Evolutionary conservation across 1,140 invertebrate genomes (phyloP), one percentile per base, ranked within the genome.

Genomic region (Drosophila guanche): DNA sequence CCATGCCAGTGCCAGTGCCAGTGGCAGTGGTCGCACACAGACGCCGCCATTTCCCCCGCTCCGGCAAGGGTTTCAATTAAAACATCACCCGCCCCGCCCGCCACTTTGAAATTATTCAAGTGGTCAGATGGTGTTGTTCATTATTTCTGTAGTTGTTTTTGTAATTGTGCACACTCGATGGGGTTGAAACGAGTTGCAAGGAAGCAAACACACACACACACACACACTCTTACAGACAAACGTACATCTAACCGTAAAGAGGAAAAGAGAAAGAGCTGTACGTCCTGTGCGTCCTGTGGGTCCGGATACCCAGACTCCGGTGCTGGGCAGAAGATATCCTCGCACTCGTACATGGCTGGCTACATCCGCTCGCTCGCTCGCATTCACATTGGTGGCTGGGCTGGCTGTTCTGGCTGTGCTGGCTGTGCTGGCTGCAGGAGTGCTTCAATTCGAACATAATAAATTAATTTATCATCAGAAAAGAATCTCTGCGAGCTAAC

Each of bases 381-480:
- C 50, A 33, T 59, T 56, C 46, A 69, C 70, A 68, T 73, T 61
- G 65, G 69, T 73, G 61, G 65, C 65, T 25, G 51, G 14, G 52
- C 45, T 65, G 33, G 33, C 33, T 37, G n/a, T n/a, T n/a, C n/a
- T n/a, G n/a, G n/a, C n/a, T n/a, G n/a, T n/a, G 33, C 5, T 20
- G 16, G 16, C 16, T 20, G 16, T 20, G 16, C 5, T 5, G 25
- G 5, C 3, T 25, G 25, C 33, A 33, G 33, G 33, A 80, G 59
- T 73, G 72, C 80, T 79, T 86, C 84, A 89, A 89, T 89, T 89
- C 84, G 85, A 90, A 89, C 84, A 89, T 89, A 89, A 89, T 89
- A 89, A 89, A 89, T 89, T 89, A 89, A 89, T 89, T 89, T 89
- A 89, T 89, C 84, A 89, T 89, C 84, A 77, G 76, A 88, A 86